Conservation (phyloP, 2,113 vertebrate species). For the Laticauda colubrina region DNA sequence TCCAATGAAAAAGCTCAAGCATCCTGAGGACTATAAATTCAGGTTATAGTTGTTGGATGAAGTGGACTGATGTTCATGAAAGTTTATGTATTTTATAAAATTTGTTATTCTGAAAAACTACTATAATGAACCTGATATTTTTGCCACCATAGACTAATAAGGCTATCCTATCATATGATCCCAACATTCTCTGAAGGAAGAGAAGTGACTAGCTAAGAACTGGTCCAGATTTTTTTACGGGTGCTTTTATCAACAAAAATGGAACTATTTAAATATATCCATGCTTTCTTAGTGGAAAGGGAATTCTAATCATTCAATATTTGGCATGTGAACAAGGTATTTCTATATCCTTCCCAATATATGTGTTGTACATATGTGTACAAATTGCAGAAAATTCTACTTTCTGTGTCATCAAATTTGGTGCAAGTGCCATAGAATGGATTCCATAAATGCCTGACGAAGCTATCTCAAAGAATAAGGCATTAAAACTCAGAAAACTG, state of each 20-base stretch:
- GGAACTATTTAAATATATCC: background rate
- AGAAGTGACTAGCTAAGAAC: background rate
- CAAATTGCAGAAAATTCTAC: slow-evolving; percentile 17
- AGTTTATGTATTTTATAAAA: background rate
- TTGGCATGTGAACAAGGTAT: background rate
- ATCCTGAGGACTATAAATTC: background rate
- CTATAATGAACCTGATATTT: background rate
- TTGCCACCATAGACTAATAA: background rate
- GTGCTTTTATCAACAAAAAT: background rate
- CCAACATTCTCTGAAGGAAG: background rate
- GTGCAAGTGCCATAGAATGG: slow-evolving; percentile 38
- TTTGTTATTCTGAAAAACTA: background rate
- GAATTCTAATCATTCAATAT: background rate
- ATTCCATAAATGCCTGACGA: slow-evolving; percentile 39
- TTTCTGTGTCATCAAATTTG: slow-evolving; percentile 29
- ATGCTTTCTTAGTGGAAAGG: background rate
- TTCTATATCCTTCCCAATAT: background rate
- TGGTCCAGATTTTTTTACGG: background rate
- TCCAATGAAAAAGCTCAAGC: background rate
- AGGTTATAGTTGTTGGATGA: background rate
- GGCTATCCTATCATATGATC: background rate
- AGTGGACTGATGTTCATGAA: background rate
- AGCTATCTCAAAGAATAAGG: slow-evolving; percentile 45
- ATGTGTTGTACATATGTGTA: background rate
- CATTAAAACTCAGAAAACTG: slow-evolving; percentile 49